Base-by-base conservation (phyloP, 2,888 invertebrate genomes). In the Drosophila barbarae region DNA sequence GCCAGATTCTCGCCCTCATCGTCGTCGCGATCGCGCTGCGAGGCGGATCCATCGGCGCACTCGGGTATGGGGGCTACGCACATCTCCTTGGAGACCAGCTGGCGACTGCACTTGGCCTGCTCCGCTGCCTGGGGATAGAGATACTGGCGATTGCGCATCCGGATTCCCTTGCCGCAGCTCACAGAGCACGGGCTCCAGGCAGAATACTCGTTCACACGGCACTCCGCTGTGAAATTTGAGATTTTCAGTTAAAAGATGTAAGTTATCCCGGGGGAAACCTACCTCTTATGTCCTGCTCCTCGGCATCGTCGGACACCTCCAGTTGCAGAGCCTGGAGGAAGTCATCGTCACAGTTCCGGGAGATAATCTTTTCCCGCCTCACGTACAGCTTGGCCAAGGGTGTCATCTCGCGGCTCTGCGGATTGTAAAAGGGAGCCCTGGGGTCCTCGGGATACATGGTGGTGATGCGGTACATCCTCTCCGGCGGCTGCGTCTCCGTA, bases 381-480 rank as follows among this genome's bases (percentile, higher is more conserved):
- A 99, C 90, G 82, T 94, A 93, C 3, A 99, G 91, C 32, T 91
- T 92, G 0, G 98, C 99, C 88, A 99, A 89, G 0, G 99, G 96
- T 36, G 93, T 92, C 91, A 99, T 94, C 55, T 92, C 92, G 23
- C 88, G 83, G 4, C 91, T 91, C 4, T 91, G 89, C 0, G 94
- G 93, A 87, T 95, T 94, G 90, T 96, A 98, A 90, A 99, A 99
- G 0, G 99, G 99, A 0, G 98, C 95, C 66, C 95, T 92, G 0
- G 95, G 94, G 90, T 98, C 96, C 89, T 96, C 95, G 0, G 98
- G 98, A 89, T 94, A 96, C 89, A 93, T 95, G 3, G 95, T 94
- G 0, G 98, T 98, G 80, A 99, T 98, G 65, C 93, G 92, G 83
- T 93, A 94, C 91, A 99, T 98, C 74, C 93, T 92, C 88, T 98